Conservation (phyloP, 2,888 invertebrate genomes). For the Sabatieria punctata region DNA sequence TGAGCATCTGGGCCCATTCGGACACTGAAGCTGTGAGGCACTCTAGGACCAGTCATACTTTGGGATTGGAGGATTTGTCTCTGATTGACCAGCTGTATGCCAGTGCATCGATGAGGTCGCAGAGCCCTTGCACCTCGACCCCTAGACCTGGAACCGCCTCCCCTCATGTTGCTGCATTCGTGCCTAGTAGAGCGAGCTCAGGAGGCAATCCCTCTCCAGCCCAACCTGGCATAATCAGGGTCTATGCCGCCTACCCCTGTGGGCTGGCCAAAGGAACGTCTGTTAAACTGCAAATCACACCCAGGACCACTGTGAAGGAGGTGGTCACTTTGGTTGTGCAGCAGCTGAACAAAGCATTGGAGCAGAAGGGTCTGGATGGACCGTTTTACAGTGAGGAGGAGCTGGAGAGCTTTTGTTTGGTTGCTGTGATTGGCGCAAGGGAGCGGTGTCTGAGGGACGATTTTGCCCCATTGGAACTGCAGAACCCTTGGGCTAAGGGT, state of each 20-base stretch:
- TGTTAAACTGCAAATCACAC: conserved; percentile 77
- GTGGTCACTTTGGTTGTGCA: conserved; percentile 87
- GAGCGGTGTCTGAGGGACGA: conserved; percentile 84
- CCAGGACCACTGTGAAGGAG: conserved; percentile 77
- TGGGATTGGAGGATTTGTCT: conserved; percentile 8
- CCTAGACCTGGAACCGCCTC: conserved; percentile 1
- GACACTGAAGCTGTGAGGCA: no score
- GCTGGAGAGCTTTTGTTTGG: conserved; percentile 72
- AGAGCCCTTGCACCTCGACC: background rate
- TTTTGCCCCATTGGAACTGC: conserved; percentile 74
- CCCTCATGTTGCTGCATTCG: background rate
- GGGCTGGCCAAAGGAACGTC: conserved; percentile 81
- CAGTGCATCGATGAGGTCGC: background rate
- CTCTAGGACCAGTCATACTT: no score
- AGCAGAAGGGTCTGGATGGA: conserved; percentile 47
- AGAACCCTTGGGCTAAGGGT: conserved; percentile 89
- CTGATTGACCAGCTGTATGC: conserved; percentile 7
- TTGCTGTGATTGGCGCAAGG: conserved; percentile 81
- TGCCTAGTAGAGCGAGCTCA: no score
- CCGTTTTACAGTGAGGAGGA: no score
- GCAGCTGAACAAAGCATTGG: conserved; percentile 80
- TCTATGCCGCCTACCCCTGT: conserved; percentile 87
- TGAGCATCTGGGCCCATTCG: no score
- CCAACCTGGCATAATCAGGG: conserved; percentile 45
- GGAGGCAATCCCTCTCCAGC: background rate